Percentiles rank a stretch among this genome's conserved stretches.
Conservation (phyloP, 1,140 invertebrate species). For the Apis laboriosa region DNA sequence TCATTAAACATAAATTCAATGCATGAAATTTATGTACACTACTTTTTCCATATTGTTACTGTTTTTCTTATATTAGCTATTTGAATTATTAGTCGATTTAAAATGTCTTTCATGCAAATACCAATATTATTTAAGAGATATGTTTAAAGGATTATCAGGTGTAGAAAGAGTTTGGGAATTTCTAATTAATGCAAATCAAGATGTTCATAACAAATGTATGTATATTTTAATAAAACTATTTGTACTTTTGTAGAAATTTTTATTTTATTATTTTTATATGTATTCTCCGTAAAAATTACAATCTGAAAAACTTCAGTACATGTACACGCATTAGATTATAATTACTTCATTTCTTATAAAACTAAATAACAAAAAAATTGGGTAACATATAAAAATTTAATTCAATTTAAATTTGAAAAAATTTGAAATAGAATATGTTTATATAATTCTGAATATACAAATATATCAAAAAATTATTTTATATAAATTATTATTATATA, state of each 20-base stretch:
- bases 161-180: neutral
- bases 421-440: neutral
- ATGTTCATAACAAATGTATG: conserved; percentile 27
- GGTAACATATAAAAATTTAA: neutral
- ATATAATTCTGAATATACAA: neutral
- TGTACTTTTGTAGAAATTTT: conserved; percentile 43
- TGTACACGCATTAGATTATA: too few relatives aligned
- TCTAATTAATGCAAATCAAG: neutral
- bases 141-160: neutral
- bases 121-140: neutral
- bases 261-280: neutral
- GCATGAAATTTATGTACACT: neutral
- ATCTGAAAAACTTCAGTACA: neutral
- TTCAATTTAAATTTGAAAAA: neutral
- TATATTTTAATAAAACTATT: conserved; percentile 46
- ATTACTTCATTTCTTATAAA: too few relatives aligned
- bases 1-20: neutral
- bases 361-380: neutral
- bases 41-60: neutral
- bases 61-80: neutral
- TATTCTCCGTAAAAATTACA: neutral
- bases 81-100: neutral
- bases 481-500: too few relatives aligned
- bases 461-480: neutral
- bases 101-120: neutral